Conservation (phyloP, 2,888 invertebrate species). For the Phengaris alcon region DNA sequence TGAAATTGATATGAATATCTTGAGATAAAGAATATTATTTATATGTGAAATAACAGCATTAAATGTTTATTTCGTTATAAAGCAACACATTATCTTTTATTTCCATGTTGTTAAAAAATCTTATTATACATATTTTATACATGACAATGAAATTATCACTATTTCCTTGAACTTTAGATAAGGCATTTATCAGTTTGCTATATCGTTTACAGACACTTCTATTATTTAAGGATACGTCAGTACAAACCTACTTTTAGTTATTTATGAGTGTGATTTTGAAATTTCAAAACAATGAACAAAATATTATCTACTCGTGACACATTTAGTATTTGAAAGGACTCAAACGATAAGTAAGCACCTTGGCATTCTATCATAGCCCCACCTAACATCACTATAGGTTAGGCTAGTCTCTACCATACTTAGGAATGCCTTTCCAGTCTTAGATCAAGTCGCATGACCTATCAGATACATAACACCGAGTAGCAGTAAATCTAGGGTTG, state of each 20-base stretch:
- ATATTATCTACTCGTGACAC: too few species aligned
- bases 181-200: background rate
- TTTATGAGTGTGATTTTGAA: background rate
- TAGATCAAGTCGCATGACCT: constrained; percentile 2
- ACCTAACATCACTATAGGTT: background rate
- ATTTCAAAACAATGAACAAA: too few species aligned
- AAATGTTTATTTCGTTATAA: too few species aligned
- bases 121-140: too few species aligned
- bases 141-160: background rate
- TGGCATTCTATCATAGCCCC: background rate
- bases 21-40: too few species aligned
- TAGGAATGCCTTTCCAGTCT: background rate
- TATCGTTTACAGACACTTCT: background rate
- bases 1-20: too few species aligned
- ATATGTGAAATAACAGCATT: too few species aligned
- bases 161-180: background rate
- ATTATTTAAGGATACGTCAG: too few species aligned
- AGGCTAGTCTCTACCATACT: too few species aligned
- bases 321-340: too few species aligned
- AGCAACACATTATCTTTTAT: too few species aligned
- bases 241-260: background rate
- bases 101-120: too few species aligned
- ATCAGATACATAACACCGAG: constrained; percentile 6
- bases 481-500: background rate
- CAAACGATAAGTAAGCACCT: background rate